Evolutionary conservation across 37 sponge, comb jelly and placozoan genomes (phyloP), one percentile per base, ranked within the genome.

Genomic region (Aplysina aerophoba): DNA sequence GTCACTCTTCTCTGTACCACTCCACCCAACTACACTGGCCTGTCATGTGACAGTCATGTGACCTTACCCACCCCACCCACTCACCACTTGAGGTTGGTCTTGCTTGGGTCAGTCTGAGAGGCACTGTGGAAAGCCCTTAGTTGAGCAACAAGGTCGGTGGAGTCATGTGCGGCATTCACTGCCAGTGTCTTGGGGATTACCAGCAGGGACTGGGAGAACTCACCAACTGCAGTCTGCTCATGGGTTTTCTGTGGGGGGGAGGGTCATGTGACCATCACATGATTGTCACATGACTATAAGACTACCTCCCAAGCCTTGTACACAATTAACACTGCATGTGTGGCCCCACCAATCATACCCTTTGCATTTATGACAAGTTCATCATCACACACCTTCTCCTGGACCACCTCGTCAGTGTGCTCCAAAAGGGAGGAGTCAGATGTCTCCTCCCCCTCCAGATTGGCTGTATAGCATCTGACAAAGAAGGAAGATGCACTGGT

Each of bases 91-190:
- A 94, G 86, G 15, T 73, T 54, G 28, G 87, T 87, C 85, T 93
- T 92, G 55, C 84, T 92, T 33, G 88, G 50, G 86, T 88, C 92
- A 34, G 95, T 91, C 82, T 98, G 99, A 0, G 99, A 96, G 6
- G 94, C 90, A 84, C 93, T 96, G 90, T 98, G 99, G 68, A 91
- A 95, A 11, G 97, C 99, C 69, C 97, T 92, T 81, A 98, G 89
- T 81, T 96, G 95, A 55, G 99, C 92, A 27, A 96, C 92, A 24
- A 98, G 95, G 69, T 98, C 97, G 50, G 97, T 91, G 21, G 99
- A 91, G 91, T 98, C 99, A 34, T 95, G 93, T n/a, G 99, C 99
- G 62, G 99, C 99, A 82, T 98, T 98, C 41, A 98, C 99, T 39
- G 95, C 84, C 80, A 98, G 84, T 3, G 95, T 95, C 82, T 96